Percentiles rank a stretch among this genome's conserved stretches.
phyloP scores from a whole-genome alignment of 2,888 invertebrate genomes.

The Drosophila anomalata region DNA sequence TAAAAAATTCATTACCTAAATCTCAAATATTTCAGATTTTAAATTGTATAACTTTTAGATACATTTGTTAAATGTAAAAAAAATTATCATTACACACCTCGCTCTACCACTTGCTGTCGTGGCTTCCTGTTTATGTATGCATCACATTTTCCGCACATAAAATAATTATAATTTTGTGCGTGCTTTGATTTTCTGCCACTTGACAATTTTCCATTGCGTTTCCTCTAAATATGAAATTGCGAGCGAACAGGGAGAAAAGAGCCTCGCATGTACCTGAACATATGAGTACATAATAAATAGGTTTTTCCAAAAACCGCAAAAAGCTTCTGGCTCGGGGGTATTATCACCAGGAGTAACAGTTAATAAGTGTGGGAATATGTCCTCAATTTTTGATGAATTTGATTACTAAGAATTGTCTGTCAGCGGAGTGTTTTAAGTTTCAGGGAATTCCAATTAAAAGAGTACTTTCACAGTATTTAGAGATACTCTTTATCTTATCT shows the following conservation, averaged over 20 bases:
- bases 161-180: slow-evolving; percentile 75
- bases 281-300: slow-evolving; percentile 42
- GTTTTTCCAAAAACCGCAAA: slow-evolving; percentile 32
- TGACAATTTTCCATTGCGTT: slow-evolving; percentile 65
- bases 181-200: slow-evolving; percentile 73
- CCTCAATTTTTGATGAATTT: slow-evolving; percentile 42
- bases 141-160: slow-evolving; percentile 66
- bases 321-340: slow-evolving; percentile 30
- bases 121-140: slow-evolving; percentile 58
- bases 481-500: background rate
- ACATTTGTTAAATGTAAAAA: background rate
- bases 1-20: background rate
- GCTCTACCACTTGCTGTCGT: slow-evolving; percentile 19
- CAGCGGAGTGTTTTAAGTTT: background rate
- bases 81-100: slow-evolving; percentile 31
- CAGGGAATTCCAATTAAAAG: background rate
- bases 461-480: no score
- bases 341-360: slow-evolving; percentile 58
- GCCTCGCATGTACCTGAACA: slow-evolving; percentile 1
- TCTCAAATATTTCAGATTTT: background rate
- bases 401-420: slow-evolving; percentile 26
- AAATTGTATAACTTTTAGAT: background rate
- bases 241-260: slow-evolving; percentile 12
- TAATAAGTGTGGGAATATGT: slow-evolving; percentile 32
- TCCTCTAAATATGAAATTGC: slow-evolving; percentile 61